Evolutionary conservation across 2,888 invertebrate species (phyloP).

Genomic region (Xiphydria camelus): DNA sequence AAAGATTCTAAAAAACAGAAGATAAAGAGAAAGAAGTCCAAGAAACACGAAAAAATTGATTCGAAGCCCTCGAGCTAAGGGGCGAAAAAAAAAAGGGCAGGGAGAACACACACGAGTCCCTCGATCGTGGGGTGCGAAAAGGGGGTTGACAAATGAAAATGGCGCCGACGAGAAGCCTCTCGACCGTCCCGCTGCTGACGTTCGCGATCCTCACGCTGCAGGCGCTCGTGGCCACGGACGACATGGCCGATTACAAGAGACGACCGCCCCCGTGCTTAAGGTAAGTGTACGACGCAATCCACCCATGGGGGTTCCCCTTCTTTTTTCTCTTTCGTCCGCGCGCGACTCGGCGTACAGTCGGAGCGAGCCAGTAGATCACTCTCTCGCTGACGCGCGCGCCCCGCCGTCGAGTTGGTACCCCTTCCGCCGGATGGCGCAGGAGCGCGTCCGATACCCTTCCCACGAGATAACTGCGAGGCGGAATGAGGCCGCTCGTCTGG

Average conservation of each 20-base stretch:
- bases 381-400: no score
- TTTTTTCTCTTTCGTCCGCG: no score
- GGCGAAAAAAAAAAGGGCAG: slow-evolving; percentile 5
- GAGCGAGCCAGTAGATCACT: no score
- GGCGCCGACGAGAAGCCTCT: slow-evolving; percentile 33
- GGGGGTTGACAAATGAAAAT: slow-evolving; percentile 30
- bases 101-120: no score
- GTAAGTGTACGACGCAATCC: slow-evolving; percentile 39
- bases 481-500: no score
- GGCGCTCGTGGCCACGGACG: slow-evolving; percentile 20
- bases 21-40: slow-evolving; percentile 3
- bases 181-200: slow-evolving; percentile 29
- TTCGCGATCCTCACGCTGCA: slow-evolving; percentile 17
- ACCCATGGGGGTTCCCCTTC: no score
- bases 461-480: no score
- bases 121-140: no score
- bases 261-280: slow-evolving; percentile 48
- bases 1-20: slow-evolving; percentile 4
- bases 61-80: slow-evolving; percentile 17
- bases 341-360: no score
- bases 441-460: no score
- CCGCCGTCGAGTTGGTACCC: no score
- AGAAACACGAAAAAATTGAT: slow-evolving; percentile 9
- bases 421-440: no score
- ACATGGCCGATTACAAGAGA: slow-evolving; percentile 12